Evolutionary conservation across 2,888 invertebrate species (phyloP).

Genomic region (Embidobia sp.): DNA sequence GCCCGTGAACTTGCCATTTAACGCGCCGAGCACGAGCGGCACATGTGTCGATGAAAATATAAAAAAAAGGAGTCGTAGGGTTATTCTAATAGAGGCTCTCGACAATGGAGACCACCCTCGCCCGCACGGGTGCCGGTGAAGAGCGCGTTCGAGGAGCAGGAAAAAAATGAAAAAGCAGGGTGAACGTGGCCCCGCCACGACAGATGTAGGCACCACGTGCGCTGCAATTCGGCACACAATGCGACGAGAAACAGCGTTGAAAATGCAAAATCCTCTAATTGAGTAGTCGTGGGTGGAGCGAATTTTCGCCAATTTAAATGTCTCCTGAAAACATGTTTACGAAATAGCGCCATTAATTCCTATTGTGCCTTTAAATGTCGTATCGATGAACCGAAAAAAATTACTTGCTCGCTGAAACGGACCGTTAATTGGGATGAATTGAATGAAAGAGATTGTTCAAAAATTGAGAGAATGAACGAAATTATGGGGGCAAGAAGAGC

Average conservation of each 20-base stretch:
- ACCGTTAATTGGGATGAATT: no score
- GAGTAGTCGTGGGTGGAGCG: slow-evolving; percentile 72
- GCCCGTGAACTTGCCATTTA: slow-evolving; percentile 63
- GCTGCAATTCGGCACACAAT: slow-evolving; percentile 75
- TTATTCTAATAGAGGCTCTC: slow-evolving; percentile 69
- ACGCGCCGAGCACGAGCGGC: slow-evolving; percentile 65
- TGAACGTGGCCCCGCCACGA: no score
- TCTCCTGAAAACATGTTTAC: slow-evolving; percentile 29
- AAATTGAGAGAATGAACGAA: no score
- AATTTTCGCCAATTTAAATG: slow-evolving; percentile 42
- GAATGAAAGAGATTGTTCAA: no score
- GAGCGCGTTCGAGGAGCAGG: slow-evolving; percentile 60
- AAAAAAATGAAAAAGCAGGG: slow-evolving; percentile 66
- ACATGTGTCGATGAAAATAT: slow-evolving; percentile 67
- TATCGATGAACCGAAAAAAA: no score
- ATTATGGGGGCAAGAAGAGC: no score
- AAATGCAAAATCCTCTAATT: slow-evolving; percentile 76
- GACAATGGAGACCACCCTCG: slow-evolving; percentile 62
- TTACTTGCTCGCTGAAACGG: no score
- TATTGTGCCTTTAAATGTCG: no score
- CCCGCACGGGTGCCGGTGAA: slow-evolving; percentile 61
- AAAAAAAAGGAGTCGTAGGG: slow-evolving; percentile 70
- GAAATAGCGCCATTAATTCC: no score
- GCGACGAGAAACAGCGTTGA: slow-evolving; percentile 69
- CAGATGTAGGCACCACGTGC: slow-evolving; percentile 78